Percentiles rank a stretch among this genome's conserved stretches.
These are phyloP conservation scores for Nomada ferruginata DNA, from an alignment of 2,888 invertebrate genomes.

Conservation along the genomic window DNA sequence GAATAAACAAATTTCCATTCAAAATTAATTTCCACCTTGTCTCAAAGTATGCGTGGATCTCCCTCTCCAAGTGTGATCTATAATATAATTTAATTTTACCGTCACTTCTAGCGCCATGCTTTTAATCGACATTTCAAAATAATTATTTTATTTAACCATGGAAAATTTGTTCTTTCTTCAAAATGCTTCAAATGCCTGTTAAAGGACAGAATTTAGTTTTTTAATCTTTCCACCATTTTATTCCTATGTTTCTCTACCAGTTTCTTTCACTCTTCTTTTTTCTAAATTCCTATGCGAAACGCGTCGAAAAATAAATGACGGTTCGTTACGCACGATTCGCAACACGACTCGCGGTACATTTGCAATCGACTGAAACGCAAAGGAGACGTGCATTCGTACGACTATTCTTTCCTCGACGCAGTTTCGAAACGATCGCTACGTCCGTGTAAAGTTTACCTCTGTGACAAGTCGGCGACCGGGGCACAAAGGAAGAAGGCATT, in stretches of 20 bases:
- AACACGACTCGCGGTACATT: not conserved
- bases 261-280: too few relatives aligned
- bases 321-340: not conserved
- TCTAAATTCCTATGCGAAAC: too few relatives aligned
- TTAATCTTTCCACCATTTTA: too few relatives aligned
- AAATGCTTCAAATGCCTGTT: not conserved
- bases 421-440: slow-evolving; percentile 45
- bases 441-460: slow-evolving; percentile 22
- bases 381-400: not conserved
- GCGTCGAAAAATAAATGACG: not conserved
- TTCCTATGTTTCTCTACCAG: too few relatives aligned
- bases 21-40: not conserved
- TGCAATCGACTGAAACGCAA: slow-evolving; percentile 8
- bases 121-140: not conserved
- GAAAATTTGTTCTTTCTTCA: not conserved
- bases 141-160: not conserved
- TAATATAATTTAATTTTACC: not conserved
- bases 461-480: slow-evolving; percentile 26
- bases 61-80: not conserved
- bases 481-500: slow-evolving; percentile 36
- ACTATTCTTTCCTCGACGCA: slow-evolving; percentile 1
- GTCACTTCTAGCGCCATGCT: not conserved
- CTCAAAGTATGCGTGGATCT: not conserved
- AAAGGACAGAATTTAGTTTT: too few relatives aligned
- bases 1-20: slow-evolving; percentile 4